phyloP scores from a whole-genome alignment of 2,888 invertebrate species.

The Elysia crispata region DNA sequence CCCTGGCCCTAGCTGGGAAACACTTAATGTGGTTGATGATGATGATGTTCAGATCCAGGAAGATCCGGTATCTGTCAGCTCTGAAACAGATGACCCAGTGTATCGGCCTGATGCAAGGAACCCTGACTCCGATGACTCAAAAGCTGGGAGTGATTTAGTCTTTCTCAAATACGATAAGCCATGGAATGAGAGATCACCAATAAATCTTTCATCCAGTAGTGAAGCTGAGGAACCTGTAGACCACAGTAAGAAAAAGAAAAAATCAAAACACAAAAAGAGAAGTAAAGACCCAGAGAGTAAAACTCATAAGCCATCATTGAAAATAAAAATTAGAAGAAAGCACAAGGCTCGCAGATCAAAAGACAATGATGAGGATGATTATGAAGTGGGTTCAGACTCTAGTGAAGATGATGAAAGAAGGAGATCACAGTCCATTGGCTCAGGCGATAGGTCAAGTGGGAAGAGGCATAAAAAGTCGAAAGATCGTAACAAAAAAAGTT shows the following conservation, averaged over 20 bases:
- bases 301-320: slow-evolving; percentile 53
- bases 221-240: slow-evolving; percentile 48
- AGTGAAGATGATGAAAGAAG: neutral
- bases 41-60: slow-evolving; percentile 30
- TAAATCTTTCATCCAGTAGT: slow-evolving; percentile 53
- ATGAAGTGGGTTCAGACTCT: slow-evolving; percentile 20
- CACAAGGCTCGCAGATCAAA: slow-evolving; percentile 27
- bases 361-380: neutral
- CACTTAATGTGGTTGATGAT: slow-evolving; percentile 20
- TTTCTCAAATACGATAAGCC: slow-evolving; percentile 84
- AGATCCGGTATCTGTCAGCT: slow-evolving; percentile 51
- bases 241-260: slow-evolving; percentile 45
- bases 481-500: neutral
- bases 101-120: slow-evolving; percentile 39
- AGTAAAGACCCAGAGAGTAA: slow-evolving; percentile 46
- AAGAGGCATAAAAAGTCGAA: neutral
- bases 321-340: slow-evolving; percentile 18
- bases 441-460: neutral
- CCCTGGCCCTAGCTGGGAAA: slow-evolving; percentile 65
- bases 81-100: slow-evolving; percentile 51
- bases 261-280: slow-evolving; percentile 53
- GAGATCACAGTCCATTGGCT: neutral
- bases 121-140: slow-evolving; percentile 54
- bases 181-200: slow-evolving; percentile 83
- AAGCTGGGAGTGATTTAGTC: slow-evolving; percentile 65